Evolutionary conservation across 2,888 invertebrate species (phyloP).

Genomic region (Horisme vitalbata): DNA sequence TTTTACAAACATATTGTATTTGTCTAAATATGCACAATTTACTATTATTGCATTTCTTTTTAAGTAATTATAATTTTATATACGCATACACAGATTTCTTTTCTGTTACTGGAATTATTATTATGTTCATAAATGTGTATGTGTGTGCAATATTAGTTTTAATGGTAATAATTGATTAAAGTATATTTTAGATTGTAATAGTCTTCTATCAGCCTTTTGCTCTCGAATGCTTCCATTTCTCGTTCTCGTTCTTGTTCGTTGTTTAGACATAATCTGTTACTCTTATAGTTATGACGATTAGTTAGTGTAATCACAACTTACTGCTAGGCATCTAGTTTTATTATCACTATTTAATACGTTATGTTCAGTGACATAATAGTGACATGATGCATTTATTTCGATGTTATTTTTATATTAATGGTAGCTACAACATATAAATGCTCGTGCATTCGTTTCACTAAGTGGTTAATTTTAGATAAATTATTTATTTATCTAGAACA

Average conservation of each 20-base stretch:
- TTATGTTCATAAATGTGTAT: slow-evolving; percentile 76
- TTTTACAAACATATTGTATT: slow-evolving; percentile 80
- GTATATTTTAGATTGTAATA: slow-evolving; percentile 62
- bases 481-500: slow-evolving; percentile 68
- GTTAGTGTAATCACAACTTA: slow-evolving; percentile 79
- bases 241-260: slow-evolving; percentile 54
- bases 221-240: slow-evolving; percentile 66
- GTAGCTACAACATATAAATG: slow-evolving; percentile 77
- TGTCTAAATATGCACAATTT: slow-evolving; percentile 78
- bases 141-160: slow-evolving; percentile 83
- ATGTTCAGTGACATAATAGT: slow-evolving; percentile 78
- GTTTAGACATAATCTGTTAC: slow-evolving; percentile 57
- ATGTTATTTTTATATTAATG: slow-evolving; percentile 80
- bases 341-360: slow-evolving; percentile 68
- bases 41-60: slow-evolving; percentile 74
- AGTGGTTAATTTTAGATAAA: slow-evolving; percentile 71
- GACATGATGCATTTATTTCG: slow-evolving; percentile 82
- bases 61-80: slow-evolving; percentile 69
- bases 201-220: slow-evolving; percentile 43
- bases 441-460: slow-evolving; percentile 73
- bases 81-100: slow-evolving; percentile 79
- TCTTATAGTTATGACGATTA: slow-evolving; percentile 63
- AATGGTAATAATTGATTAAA: slow-evolving; percentile 63
- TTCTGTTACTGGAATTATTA: slow-evolving; percentile 60
- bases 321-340: slow-evolving; percentile 73